Percentiles rank a stretch among this genome's conserved stretches.
Evolutionary conservation across 2,797 vertebrate species (phyloP).

Genomic region (Acanthurus lineatus): DNA sequence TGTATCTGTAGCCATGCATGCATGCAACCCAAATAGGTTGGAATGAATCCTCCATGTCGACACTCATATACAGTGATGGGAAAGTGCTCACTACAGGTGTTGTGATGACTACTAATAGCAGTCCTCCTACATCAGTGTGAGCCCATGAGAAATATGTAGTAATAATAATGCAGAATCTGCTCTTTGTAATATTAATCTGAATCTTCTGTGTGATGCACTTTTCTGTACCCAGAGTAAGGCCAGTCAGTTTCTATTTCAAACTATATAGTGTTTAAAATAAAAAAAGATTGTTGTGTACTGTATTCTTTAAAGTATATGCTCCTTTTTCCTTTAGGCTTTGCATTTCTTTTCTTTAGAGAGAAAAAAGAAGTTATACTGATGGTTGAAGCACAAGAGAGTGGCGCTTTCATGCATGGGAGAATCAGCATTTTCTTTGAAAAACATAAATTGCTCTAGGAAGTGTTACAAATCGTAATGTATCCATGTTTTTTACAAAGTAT

Average conservation of each 20-base stretch:
- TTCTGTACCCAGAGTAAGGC: conserved; percentile 45
- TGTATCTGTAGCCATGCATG: conserved; percentile 25
- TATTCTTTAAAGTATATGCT: conserved; percentile 53
- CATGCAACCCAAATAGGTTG: conserved; percentile 7
- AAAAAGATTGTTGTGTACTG: conserved; percentile 42
- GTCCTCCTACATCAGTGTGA: conserved; percentile 39
- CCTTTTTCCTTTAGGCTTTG: conserved; percentile 20
- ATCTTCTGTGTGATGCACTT: conserved; percentile 52
- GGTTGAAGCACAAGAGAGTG: conserved; percentile 43
- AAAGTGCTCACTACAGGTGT: conserved; percentile 12
- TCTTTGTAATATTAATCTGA: conserved; percentile 23
- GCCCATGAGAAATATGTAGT: conserved; percentile 25
- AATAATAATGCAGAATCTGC: conserved; percentile 18
- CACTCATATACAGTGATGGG: conserved; percentile 7
- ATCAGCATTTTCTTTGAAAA: conserved; percentile 32
- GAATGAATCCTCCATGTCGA: conserved; percentile 25
- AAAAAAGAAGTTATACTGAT: conserved; percentile 8
- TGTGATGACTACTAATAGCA: conserved; percentile 5
- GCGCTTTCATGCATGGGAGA: conserved; percentile 12
- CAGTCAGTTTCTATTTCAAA: conserved; percentile 59
- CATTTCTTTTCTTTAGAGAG: conserved; percentile 18
- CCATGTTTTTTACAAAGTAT: conserved; percentile 47
- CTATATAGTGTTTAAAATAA: conserved; percentile 42
- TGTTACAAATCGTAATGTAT: conserved; percentile 62
- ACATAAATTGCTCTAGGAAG: conserved; percentile 59